Percentiles rank a stretch among this genome's conserved stretches.
Conservation (phyloP, 2,797 vertebrate species). For the Atherinosoma microstoma region DNA sequence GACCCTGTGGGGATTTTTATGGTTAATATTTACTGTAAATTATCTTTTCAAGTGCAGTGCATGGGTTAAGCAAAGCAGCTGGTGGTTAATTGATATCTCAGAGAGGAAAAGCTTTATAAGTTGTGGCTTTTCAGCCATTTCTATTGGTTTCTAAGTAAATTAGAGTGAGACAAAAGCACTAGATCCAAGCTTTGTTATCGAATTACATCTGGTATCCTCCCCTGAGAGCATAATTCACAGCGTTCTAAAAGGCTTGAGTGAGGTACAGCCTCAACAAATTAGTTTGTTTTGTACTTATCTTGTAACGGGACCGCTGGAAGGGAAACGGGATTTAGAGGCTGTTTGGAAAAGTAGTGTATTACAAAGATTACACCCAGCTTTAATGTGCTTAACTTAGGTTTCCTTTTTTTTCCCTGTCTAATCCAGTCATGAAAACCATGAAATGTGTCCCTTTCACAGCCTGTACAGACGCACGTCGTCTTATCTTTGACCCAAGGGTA, state of each 20-base stretch:
- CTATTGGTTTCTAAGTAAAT: slow-evolving; percentile 82
- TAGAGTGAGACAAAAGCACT: slow-evolving; percentile 81
- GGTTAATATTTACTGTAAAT: slow-evolving; percentile 7
- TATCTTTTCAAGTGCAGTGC: slow-evolving; percentile 23
- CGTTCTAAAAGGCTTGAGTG: slow-evolving; percentile 66
- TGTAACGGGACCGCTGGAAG: slow-evolving; percentile 44
- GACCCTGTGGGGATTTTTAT: neutral
- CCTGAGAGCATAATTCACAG: slow-evolving; percentile 69
- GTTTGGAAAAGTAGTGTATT: slow-evolving; percentile 54
- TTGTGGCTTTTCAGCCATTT: slow-evolving; percentile 69
- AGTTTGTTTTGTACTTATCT: slow-evolving; percentile 72
- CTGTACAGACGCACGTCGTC: slow-evolving; percentile 1
- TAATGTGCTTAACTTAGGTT: slow-evolving; percentile 54
- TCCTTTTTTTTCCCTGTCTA: slow-evolving; percentile 23
- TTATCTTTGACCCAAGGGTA: slow-evolving; percentile 12
- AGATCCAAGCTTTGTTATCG: slow-evolving; percentile 78
- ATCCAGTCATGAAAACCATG: slow-evolving; percentile 38
- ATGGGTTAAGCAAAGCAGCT: slow-evolving; percentile 58
- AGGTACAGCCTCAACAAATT: slow-evolving; percentile 71
- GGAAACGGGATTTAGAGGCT: slow-evolving; percentile 52
- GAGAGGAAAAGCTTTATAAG: slow-evolving; percentile 74
- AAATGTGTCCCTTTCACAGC: slow-evolving; percentile 18
- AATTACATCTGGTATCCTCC: slow-evolving; percentile 72
- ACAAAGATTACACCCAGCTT: slow-evolving; percentile 57
- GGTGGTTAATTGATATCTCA: slow-evolving; percentile 79